phyloP scores from a whole-genome alignment of 2,113 vertebrate species.

The Malurus elegans region DNA sequence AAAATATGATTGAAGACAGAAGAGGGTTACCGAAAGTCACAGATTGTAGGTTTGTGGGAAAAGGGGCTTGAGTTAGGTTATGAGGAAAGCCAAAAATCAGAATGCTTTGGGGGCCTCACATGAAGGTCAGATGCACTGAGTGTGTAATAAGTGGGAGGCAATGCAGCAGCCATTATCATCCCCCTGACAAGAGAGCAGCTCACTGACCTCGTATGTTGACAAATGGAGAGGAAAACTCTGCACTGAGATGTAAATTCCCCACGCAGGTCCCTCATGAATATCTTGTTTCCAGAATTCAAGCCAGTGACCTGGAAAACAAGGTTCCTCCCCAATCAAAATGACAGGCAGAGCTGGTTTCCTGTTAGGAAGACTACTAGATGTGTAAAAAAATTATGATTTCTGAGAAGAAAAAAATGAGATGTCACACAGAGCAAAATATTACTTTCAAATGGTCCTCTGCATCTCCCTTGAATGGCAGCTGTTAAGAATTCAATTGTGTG shows the following conservation, averaged over 20 bases:
- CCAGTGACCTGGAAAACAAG: slow-evolving; percentile 86
- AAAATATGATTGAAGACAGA: background rate
- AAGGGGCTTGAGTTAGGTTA: slow-evolving; percentile 35
- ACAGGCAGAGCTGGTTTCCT: slow-evolving; percentile 82
- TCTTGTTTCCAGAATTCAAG: slow-evolving; percentile 82
- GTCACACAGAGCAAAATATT: slow-evolving; percentile 87
- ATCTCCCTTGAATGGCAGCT: slow-evolving; percentile 79
- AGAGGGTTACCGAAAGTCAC: background rate
- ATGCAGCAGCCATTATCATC: slow-evolving; percentile 85
- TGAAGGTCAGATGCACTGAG: slow-evolving; percentile 89
- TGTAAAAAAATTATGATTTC: slow-evolving; percentile 94
- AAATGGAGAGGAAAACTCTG: slow-evolving; percentile 96
- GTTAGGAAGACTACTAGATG: slow-evolving; percentile 81
- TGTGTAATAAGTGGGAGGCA: slow-evolving; percentile 87
- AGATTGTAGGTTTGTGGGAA: slow-evolving; percentile 18
- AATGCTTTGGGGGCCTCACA: slow-evolving; percentile 76
- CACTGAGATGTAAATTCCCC: slow-evolving; percentile 89
- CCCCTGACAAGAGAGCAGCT: slow-evolving; percentile 80
- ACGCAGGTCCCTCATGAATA: slow-evolving; percentile 82
- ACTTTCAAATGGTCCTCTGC: slow-evolving; percentile 84
- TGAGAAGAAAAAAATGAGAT: slow-evolving; percentile 83
- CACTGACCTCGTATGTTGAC: slow-evolving; percentile 90
- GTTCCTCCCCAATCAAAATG: slow-evolving; percentile 87
- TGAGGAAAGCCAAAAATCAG: slow-evolving; percentile 68
- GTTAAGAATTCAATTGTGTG: slow-evolving; percentile 77